Evolutionary conservation across 2,888 invertebrate species (phyloP).

Genomic region (Lordiphosa fenestrarum): DNA sequence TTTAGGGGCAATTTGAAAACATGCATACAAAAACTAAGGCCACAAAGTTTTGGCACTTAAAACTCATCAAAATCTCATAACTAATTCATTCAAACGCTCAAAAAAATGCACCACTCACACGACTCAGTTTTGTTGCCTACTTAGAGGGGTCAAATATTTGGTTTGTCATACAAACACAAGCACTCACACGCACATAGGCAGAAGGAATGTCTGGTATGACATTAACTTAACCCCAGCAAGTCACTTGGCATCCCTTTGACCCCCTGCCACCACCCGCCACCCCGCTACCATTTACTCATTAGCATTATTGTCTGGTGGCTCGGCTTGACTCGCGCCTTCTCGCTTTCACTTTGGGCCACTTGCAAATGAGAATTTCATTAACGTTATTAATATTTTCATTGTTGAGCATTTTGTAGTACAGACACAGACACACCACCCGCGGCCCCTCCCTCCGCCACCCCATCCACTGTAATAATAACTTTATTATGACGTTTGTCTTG

Average conservation of each 20-base stretch:
- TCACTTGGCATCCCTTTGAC: conserved; percentile 15
- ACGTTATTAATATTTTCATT: conserved; percentile 71
- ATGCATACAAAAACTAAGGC: neutral
- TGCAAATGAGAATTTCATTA: conserved; percentile 68
- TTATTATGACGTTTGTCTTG: conserved; percentile 57
- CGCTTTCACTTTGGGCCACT: conserved; percentile 1
- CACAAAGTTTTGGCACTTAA: conserved; percentile 20
- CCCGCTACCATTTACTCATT: conserved; percentile 46
- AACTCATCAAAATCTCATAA: conserved; percentile 49
- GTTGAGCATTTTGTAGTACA: conserved; percentile 43
- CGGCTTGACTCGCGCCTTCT: conserved; percentile 36
- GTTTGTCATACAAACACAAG: neutral
- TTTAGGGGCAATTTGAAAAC: conserved; percentile 6
- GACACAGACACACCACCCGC: neutral
- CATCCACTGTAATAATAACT: conserved; percentile 48
- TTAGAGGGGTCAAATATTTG: no score
- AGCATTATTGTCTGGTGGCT: conserved; percentile 52
- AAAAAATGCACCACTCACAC: conserved; percentile 23
- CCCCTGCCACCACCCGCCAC: neutral
- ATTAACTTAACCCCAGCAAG: conserved; percentile 47
- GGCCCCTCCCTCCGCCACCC: neutral
- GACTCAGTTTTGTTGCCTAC: neutral
- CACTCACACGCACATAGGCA: neutral
- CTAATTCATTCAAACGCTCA: conserved; percentile 39
- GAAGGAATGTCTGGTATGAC: conserved; percentile 22